These are phyloP conservation scores for Panagrolaimus sp. DNA, from an alignment of 1,140 invertebrate species.

Conservation along the genomic window DNA sequence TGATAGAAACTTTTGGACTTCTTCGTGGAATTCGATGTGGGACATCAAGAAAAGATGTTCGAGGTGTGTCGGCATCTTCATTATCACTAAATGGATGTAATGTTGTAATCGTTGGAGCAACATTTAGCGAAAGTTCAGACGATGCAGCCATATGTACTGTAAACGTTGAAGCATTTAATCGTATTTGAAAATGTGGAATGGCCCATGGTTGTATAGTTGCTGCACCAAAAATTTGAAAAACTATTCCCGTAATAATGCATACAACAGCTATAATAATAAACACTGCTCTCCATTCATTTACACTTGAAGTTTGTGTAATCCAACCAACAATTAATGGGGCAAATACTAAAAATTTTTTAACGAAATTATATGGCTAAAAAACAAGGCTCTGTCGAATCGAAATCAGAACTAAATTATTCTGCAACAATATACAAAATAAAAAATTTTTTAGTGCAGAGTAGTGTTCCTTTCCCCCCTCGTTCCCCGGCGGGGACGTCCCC, in stretches of 20 bases:
- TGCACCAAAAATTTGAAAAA: conserved; percentile 13
- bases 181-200: not conserved
- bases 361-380: no score
- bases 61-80: not conserved
- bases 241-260: not conserved
- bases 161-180: not conserved
- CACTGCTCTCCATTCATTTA: not conserved
- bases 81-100: not conserved
- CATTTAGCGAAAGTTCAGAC: not conserved
- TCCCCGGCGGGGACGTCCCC: no score
- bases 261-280: not conserved
- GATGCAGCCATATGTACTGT: not conserved
- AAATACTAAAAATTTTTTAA: not conserved
- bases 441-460: no score
- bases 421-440: no score
- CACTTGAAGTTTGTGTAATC: not conserved
- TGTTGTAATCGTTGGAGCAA: not conserved
- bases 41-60: not conserved
- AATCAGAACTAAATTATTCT: no score
- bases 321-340: not conserved
- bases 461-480: no score
- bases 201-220: conserved; percentile 9
- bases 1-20: conserved; percentile 1
- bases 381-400: no score
- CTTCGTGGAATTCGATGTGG: not conserved